These are phyloP conservation scores for Agrotis ipsilon DNA, from an alignment of 2,888 invertebrate genomes.

Conservation along the genomic window DNA sequence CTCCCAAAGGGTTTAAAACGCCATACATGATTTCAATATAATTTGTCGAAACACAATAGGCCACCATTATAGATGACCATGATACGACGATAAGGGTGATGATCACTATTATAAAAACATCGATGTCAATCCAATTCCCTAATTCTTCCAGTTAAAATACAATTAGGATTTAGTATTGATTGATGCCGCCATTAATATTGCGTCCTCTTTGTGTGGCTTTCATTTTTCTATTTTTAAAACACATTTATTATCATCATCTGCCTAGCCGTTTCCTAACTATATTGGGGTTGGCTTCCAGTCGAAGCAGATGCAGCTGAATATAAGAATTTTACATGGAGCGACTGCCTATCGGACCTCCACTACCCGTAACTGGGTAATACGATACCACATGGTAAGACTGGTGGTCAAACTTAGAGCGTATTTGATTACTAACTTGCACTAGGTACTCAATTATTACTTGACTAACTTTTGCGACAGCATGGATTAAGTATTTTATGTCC, in stretches of 20 bases:
- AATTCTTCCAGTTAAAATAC: constrained; percentile 38
- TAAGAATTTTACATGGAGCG: too few species aligned
- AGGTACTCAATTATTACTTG: background rate
- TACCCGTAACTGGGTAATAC: too few species aligned
- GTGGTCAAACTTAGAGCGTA: too few species aligned
- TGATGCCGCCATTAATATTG: constrained; percentile 6
- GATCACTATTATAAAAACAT: constrained; percentile 49
- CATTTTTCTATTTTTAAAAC: background rate
- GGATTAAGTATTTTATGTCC: background rate
- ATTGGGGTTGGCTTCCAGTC: too few species aligned
- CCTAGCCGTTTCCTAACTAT: too few species aligned
- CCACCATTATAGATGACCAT: constrained; percentile 5
- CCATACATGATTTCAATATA: constrained; percentile 2
- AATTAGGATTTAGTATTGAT: constrained; percentile 44
- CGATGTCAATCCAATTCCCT: constrained; percentile 16
- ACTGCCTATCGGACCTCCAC: too few species aligned
- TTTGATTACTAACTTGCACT: too few species aligned
- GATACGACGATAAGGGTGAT: constrained; percentile 22
- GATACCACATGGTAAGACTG: too few species aligned
- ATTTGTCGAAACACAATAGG: constrained; percentile 15
- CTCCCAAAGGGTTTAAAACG: too few species aligned
- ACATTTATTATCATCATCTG: too few species aligned
- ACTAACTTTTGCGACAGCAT: background rate
- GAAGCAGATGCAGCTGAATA: too few species aligned
- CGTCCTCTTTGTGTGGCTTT: background rate